Conservation (phyloP, 2,888 invertebrate genomes). For the Apamea monoglypha region DNA sequence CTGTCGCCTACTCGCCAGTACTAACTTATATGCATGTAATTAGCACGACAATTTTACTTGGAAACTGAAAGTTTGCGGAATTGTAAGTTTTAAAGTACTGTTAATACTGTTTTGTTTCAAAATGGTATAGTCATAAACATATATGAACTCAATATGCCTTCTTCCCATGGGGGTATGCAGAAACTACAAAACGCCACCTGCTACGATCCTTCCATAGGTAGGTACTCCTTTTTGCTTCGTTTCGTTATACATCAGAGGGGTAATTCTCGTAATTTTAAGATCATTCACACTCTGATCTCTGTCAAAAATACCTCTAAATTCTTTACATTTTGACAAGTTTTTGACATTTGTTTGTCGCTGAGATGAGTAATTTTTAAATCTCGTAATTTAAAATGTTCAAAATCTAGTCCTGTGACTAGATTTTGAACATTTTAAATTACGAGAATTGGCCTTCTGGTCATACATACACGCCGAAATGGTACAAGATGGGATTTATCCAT, state of each 20-base stretch:
- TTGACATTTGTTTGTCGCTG: too few species aligned
- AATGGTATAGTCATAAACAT: neutral
- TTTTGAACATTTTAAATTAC: too few species aligned
- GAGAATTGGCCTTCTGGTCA: neutral
- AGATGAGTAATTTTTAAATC: too few species aligned
- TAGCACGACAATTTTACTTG: conserved; percentile 47
- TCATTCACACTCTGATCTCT: too few species aligned
- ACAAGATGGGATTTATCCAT: neutral
- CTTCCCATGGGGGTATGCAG: neutral
- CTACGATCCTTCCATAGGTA: neutral
- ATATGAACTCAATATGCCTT: neutral
- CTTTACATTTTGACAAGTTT: too few species aligned
- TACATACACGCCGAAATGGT: neutral
- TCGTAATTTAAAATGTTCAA: too few species aligned
- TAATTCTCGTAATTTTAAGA: too few species aligned
- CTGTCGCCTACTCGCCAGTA: conserved; percentile 66
- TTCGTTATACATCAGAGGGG: neutral
- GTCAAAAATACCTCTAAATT: too few species aligned
- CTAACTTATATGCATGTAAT: conserved; percentile 58
- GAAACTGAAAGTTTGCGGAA: conserved; percentile 29
- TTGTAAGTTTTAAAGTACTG: neutral
- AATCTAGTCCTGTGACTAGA: too few species aligned
- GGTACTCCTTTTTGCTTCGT: neutral
- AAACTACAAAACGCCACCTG: too few species aligned
- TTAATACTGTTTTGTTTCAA: neutral